Conservation (phyloP, 2,888 invertebrate genomes). For the Polymixis lichenea region DNA sequence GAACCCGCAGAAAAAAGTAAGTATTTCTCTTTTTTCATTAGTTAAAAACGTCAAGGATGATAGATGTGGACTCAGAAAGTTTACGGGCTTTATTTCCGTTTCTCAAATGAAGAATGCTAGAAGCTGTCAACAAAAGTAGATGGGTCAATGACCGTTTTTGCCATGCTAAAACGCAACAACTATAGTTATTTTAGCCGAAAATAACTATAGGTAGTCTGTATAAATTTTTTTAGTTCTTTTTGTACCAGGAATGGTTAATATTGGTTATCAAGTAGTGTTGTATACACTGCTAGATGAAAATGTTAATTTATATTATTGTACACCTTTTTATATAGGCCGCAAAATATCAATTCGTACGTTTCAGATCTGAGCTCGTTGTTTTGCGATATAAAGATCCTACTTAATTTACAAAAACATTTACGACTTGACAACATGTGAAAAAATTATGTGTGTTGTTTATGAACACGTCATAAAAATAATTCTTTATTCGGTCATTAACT, state of each 20-base stretch:
- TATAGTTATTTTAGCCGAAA: not conserved
- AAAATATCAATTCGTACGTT: not conserved
- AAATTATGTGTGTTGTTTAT: conserved; percentile 5
- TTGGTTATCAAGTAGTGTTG: not conserved
- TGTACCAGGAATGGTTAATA: conserved; percentile 8
- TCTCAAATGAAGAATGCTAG: not conserved
- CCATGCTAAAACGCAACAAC: conserved; percentile 5
- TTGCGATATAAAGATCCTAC: not conserved
- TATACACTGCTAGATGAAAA: not conserved
- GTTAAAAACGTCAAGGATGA: not conserved
- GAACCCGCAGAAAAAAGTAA: not conserved
- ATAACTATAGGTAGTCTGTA: not conserved
- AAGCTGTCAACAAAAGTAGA: not conserved
- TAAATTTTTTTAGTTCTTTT: not conserved
- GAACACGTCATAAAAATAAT: not conserved
- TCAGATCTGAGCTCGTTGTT: not conserved
- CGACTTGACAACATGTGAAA: not conserved
- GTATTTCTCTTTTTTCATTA: not conserved
- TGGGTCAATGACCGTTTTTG: not conserved
- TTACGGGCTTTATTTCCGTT: not conserved
- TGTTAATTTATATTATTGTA: not conserved
- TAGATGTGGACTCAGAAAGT: not conserved
- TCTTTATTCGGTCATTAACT: not conserved
- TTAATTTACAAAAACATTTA: conserved; percentile 3
- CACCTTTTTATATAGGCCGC: too few species aligned